A percentile compares a stretch with the other conserved stretches of the same genome.
These are phyloP conservation scores for Cyclophora albipunctata DNA, from an alignment of 2,888 invertebrate genomes.

Conservation along the genomic window DNA sequence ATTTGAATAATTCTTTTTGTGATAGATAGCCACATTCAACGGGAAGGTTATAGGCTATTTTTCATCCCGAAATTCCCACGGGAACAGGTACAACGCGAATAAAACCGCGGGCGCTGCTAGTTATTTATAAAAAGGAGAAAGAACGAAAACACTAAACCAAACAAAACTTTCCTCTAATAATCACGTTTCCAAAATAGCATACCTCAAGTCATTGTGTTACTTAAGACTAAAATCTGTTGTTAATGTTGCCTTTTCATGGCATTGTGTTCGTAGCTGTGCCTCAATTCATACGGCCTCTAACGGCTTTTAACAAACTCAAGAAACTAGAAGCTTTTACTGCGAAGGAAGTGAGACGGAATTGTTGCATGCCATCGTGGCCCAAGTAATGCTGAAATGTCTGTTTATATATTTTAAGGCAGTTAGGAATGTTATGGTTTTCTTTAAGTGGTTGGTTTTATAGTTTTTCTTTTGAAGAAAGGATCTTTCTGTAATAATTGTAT, in stretches of 20 bases:
- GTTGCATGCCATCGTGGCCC: constrained; percentile 30
- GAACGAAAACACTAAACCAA: too few species aligned
- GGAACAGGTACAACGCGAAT: too few species aligned
- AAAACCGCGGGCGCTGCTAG: too few species aligned
- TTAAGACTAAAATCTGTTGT: constrained; percentile 55
- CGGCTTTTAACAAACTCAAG: constrained; percentile 56
- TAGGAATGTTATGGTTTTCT: constrained; percentile 5
- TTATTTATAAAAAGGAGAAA: too few species aligned
- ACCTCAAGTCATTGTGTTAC: constrained; percentile 54
- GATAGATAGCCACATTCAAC: too few species aligned
- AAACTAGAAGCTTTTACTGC: constrained; percentile 57
- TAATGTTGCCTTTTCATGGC: constrained; percentile 57
- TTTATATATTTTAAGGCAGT: background rate
- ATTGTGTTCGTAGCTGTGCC: constrained; percentile 48
- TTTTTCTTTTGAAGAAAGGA: background rate
- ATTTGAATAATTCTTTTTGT: too few species aligned
- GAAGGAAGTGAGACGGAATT: constrained; percentile 44
- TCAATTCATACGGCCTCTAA: constrained; percentile 52
- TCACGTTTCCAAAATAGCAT: constrained; percentile 22
- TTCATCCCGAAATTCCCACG: too few species aligned
- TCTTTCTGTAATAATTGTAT: background rate
- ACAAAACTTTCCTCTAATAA: constrained; percentile 2
- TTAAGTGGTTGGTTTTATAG: constrained; percentile 5
- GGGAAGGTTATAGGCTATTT: too few species aligned
- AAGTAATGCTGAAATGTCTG: constrained; percentile 5